Percentiles rank a stretch among this genome's conserved stretches.
phyloP scores from a whole-genome alignment of 2,113 vertebrate species.

The Saguinus imperator region DNA sequence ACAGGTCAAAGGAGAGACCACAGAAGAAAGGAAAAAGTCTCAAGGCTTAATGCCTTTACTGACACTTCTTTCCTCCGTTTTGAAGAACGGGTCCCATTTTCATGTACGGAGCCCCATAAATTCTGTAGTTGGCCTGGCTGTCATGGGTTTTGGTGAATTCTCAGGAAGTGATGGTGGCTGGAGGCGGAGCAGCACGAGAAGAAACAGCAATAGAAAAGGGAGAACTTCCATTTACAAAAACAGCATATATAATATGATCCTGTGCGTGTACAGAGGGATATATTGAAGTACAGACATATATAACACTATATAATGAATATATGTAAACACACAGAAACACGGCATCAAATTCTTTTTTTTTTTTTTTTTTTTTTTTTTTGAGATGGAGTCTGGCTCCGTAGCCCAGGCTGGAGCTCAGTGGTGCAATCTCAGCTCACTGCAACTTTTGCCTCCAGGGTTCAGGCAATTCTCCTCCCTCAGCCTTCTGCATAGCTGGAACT shows the following conservation, averaged over 20 bases:
- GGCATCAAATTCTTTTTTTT: not conserved
- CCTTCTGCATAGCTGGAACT: not conserved
- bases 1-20: not conserved
- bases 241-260: not conserved
- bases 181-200: not conserved
- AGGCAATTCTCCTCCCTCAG: not conserved
- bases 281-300: not conserved
- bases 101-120: not conserved
- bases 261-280: too few species aligned
- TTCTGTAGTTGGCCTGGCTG: not conserved
- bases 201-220: not conserved
- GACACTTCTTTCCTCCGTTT: not conserved
- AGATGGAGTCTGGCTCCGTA: not conserved
- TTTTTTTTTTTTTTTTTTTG: not conserved
- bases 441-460: not conserved
- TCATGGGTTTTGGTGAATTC: rapidly evolving
- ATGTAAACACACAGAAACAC: not conserved
- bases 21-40: not conserved
- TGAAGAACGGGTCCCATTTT: not conserved
- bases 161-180: not conserved
- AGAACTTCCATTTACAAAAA: not conserved
- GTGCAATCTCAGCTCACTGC: not conserved
- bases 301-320: not conserved
- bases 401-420: not conserved
- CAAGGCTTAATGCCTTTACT: too few species aligned